phyloP scores from a whole-genome alignment of 1,140 invertebrate genomes.

The Zaprionus vittiger region DNA sequence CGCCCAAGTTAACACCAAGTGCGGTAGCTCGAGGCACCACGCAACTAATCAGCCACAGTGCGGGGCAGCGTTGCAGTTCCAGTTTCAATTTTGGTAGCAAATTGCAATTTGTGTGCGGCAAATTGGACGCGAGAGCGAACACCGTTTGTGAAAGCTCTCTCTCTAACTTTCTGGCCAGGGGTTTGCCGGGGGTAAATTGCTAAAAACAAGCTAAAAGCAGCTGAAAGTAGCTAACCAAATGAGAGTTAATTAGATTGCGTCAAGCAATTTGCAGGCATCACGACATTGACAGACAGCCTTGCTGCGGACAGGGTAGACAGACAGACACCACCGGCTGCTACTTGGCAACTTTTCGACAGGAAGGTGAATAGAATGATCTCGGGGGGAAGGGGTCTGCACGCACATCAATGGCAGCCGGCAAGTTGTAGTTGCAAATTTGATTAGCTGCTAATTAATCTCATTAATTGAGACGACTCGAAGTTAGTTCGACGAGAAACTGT shows the following conservation, averaged over 20 bases:
- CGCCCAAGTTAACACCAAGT: slow-evolving; percentile 25
- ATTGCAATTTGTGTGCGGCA: slow-evolving; percentile 50
- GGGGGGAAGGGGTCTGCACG: background rate
- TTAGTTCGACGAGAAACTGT: slow-evolving; percentile 50
- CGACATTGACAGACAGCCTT: slow-evolving; percentile 34
- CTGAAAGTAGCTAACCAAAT: slow-evolving; percentile 73
- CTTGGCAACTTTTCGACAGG: slow-evolving; percentile 47
- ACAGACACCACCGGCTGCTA: slow-evolving; percentile 1
- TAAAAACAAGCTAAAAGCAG: slow-evolving; percentile 66
- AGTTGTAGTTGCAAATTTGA: slow-evolving; percentile 73
- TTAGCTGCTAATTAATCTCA: slow-evolving; percentile 80
- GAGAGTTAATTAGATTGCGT: slow-evolving; percentile 74
- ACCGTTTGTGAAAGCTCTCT: slow-evolving; percentile 4
- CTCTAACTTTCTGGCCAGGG: background rate
- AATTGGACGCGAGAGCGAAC: slow-evolving; percentile 34
- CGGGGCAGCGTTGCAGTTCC: slow-evolving; percentile 16
- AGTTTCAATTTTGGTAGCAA: slow-evolving; percentile 32
- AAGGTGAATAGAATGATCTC: background rate
- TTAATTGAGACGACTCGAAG: slow-evolving; percentile 66
- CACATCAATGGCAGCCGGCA: slow-evolving; percentile 48
- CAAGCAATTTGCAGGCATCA: slow-evolving; percentile 71
- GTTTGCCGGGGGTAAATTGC: slow-evolving; percentile 2
- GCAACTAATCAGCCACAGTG: slow-evolving; percentile 45
- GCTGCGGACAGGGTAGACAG: slow-evolving; percentile 24
- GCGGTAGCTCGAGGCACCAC: slow-evolving; percentile 15